Percentiles rank a stretch among this genome's conserved stretches.
Evolutionary conservation across 2,113 vertebrate species (phyloP).

Genomic region (Apodemus speciosus): DNA sequence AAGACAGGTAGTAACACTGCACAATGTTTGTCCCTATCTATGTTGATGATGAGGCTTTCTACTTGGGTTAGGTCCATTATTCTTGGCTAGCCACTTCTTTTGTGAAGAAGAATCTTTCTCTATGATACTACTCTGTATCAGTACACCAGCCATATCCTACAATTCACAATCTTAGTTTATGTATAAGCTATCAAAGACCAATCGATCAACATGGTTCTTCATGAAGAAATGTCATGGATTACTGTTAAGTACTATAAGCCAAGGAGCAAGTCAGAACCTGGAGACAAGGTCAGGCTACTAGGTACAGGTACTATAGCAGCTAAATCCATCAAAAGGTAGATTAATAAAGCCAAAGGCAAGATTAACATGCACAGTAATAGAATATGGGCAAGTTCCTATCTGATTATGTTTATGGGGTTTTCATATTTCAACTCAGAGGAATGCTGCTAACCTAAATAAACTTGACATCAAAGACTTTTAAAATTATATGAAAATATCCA

Average conservation of each 20-base stretch:
- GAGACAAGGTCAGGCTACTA: neutral
- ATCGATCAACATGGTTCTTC: neutral
- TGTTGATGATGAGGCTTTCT: neutral
- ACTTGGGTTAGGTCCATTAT: neutral
- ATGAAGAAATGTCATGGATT: neutral
- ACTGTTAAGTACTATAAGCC: neutral
- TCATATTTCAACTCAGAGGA: neutral
- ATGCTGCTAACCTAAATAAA: neutral
- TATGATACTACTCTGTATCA: neutral
- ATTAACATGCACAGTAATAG: neutral
- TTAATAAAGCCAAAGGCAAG: neutral
- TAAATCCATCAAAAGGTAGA: neutral
- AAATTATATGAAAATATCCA: neutral
- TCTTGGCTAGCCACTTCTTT: neutral
- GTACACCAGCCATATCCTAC: neutral
- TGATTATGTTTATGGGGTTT: neutral
- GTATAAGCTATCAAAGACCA: neutral
- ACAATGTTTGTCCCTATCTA: neutral
- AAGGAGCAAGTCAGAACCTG: neutral
- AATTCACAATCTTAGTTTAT: slow-evolving; percentile 17
- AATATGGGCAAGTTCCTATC: neutral
- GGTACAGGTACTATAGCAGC: neutral
- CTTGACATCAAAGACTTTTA: neutral
- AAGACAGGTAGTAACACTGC: neutral
- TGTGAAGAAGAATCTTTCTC: neutral